Evolutionary conservation across 37 sponge, comb jelly and placozoan species (phyloP), one percentile per base, ranked within the genome.

Genomic region (Halisarca cf. caerulea): DNA sequence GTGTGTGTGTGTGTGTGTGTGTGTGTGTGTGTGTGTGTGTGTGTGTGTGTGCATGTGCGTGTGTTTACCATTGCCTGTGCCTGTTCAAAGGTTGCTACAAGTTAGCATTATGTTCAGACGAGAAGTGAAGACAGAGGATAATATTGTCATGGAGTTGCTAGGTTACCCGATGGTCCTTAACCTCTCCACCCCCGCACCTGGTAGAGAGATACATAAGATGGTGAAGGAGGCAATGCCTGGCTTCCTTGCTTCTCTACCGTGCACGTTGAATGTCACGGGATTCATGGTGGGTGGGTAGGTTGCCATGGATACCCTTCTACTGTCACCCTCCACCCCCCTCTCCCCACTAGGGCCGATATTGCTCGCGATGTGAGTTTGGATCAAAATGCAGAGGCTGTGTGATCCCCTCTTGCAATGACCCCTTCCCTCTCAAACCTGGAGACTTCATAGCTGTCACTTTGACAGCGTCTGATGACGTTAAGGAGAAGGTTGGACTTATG

Each of bases 321-420:
- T 9, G 23, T 23, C 42, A 6, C 40, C 38, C 41, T 47, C 51
- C 6, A 14, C 51, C 51, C 51, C 11, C 9, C 51, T 47, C 37
- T 36, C 35, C 3, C 41, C 17, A 4, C 66, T 58, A 90, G 91
- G 91, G 87, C 33, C 17, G 80, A 2, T 83, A 80, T 68, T 90
- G 91, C 53, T 90, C 91, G 14, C 79, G 91, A 23, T 90, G 91
- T 86, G 32, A 59, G 41, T 90, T 78, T 45, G 33, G 62, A 14
- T 57, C 78, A 0, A 43, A 69, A n/a, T 90, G 91, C 43, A 39
- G n/a, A 41, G 91, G 91, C 0, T 90, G 91, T 83, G 51, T 79
- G 25, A 60, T 90, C 15, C 38, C 42, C 18, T 73, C 27, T 1
- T 51, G 18, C 60, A 32, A 35, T 4, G 79, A 71, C 15, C 7